phyloP scores from a whole-genome alignment of 2,888 invertebrate species.

The Dysmachus trigonus region DNA sequence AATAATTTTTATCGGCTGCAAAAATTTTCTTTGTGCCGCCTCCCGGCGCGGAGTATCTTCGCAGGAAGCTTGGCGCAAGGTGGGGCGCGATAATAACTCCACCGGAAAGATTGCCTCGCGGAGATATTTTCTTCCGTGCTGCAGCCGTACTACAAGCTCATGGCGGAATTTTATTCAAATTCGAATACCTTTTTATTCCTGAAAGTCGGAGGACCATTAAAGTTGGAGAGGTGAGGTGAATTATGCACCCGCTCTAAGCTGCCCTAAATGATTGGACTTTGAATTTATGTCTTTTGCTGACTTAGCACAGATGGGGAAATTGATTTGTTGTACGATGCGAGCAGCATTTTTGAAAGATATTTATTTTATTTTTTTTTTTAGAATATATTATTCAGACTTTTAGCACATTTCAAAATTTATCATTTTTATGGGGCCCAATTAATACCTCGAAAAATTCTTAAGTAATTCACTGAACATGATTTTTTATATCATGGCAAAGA shows the following conservation, averaged over 20 bases:
- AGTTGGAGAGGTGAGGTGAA: conserved; percentile 13
- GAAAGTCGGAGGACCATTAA: neutral
- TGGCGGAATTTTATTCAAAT: neutral
- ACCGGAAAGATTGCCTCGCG: neutral
- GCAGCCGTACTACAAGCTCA: neutral
- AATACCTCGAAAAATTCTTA: too few species aligned
- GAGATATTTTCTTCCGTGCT: neutral
- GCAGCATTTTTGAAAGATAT: neutral
- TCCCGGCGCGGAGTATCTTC: neutral
- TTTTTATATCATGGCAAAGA: too few species aligned
- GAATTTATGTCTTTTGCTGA: conserved; percentile 34
- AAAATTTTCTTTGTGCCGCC: conserved; percentile 25
- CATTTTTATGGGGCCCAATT: neutral
- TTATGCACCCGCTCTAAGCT: conserved; percentile 23
- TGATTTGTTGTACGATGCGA: neutral
- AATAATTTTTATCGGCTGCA: conserved; percentile 50
- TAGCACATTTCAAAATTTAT: neutral
- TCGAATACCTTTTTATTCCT: neutral
- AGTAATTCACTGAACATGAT: too few species aligned
- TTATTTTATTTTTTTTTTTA: too few species aligned
- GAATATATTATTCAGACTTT: neutral
- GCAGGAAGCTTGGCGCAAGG: neutral
- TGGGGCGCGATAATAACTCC: conserved; percentile 15
- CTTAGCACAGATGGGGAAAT: neutral
- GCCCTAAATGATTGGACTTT: conserved; percentile 6